A percentile compares a stretch with the other conserved stretches of the same genome.
These are phyloP conservation scores for Aplochiton taeniatus DNA, from an alignment of 2,797 vertebrate species.

Conservation along the genomic window DNA sequence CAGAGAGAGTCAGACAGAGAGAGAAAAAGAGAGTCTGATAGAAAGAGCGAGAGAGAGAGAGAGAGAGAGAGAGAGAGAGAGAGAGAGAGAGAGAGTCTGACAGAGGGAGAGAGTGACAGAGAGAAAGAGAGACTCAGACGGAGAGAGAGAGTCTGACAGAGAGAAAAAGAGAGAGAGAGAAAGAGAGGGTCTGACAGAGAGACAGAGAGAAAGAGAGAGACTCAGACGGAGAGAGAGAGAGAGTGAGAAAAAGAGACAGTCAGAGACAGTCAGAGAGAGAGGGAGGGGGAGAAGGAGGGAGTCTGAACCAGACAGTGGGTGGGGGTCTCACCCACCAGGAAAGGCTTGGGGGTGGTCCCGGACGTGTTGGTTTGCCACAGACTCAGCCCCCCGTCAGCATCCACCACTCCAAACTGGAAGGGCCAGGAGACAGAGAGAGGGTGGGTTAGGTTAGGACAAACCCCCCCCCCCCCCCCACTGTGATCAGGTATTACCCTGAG, in stretches of 20 bases:
- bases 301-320: not conserved
- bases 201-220: conserved; percentile 25
- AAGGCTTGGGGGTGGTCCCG: conserved; percentile 89
- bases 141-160: no score
- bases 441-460: no score
- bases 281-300: no score
- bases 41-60: conserved; percentile 24
- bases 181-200: conserved; percentile 23
- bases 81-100: not conserved
- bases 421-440: conserved; percentile 26
- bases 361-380: conserved; percentile 96
- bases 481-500: no score
- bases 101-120: not conserved
- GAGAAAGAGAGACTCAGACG: no score
- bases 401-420: conserved; percentile 91
- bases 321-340: conserved; percentile 81
- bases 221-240: not conserved
- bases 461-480: no score
- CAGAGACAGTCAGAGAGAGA: not conserved
- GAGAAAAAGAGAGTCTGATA: conserved; percentile 23
- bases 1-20: not conserved
- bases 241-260: conserved; percentile 3
- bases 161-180: not conserved
- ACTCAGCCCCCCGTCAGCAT: conserved; percentile 94
- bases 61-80: not conserved